Evolutionary conservation across 2,113 vertebrate genomes (phyloP).

Genomic region (Nothoprocta perdicaria): DNA sequence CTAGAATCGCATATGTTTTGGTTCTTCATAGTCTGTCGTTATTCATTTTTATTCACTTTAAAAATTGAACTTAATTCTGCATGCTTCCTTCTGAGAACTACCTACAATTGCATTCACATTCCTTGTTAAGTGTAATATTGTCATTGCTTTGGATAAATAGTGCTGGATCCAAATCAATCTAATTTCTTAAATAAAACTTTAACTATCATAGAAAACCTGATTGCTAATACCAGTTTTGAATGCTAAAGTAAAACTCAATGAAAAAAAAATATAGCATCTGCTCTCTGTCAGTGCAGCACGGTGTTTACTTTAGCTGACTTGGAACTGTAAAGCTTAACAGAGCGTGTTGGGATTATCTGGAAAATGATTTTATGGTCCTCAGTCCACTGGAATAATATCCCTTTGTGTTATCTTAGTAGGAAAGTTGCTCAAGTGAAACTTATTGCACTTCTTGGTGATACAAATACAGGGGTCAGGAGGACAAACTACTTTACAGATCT

Average conservation of each 20-base stretch:
- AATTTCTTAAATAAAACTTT: not conserved
- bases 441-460: not conserved
- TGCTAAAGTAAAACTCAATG: not conserved
- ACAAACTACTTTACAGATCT: not conserved
- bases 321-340: constrained; percentile 1
- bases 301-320: constrained; percentile 2
- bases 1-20: not conserved
- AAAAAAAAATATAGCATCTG: not conserved
- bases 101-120: not conserved
- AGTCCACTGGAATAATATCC: not conserved
- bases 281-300: not conserved
- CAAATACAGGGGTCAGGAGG: not conserved
- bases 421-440: constrained; percentile 22
- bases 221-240: not conserved
- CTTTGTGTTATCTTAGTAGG: not conserved
- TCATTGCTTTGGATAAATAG: not conserved
- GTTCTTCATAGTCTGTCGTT: not conserved
- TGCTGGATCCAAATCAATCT: not conserved
- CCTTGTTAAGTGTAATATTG: not conserved
- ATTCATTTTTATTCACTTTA: not conserved
- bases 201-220: not conserved
- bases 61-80: not conserved
- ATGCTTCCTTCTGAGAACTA: not conserved
- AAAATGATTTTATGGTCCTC: not conserved
- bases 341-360: constrained; percentile 15